Conservation (phyloP, 1,140 invertebrate species). For the Arctopsyche grandis region DNA sequence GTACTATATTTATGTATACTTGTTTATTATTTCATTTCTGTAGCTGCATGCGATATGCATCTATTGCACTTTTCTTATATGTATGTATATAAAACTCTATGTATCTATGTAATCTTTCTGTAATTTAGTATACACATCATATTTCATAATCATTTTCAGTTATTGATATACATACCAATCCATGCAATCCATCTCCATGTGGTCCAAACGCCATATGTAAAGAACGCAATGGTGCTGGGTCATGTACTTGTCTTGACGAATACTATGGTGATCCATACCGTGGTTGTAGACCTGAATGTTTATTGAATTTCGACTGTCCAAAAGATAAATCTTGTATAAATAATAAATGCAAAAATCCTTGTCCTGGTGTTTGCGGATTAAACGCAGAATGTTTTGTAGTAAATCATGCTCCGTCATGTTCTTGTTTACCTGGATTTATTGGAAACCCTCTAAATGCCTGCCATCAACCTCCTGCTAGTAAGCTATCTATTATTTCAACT, state of each 20-base stretch:
- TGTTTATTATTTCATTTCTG: conserved; percentile 7
- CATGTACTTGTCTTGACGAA: conserved; percentile 81
- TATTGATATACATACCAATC: conserved; percentile 66
- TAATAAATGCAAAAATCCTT: conserved; percentile 85
- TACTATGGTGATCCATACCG: conserved; percentile 86
- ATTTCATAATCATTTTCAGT: conserved; percentile 56
- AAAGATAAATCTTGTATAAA: conserved; percentile 79
- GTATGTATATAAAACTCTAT: neutral
- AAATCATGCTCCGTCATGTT: conserved; percentile 85
- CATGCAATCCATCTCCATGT: conserved; percentile 85
- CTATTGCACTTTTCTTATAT: too few species aligned
- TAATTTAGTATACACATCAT: too few species aligned
- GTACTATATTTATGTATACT: conserved; percentile 48
- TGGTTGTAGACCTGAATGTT: conserved; percentile 82
- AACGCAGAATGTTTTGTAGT: conserved; percentile 85
- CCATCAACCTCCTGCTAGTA: conserved; percentile 72
- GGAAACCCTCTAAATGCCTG: conserved; percentile 82
- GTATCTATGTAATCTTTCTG: neutral
- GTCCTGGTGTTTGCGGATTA: conserved; percentile 80
- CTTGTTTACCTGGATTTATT: conserved; percentile 77
- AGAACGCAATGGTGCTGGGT: conserved; percentile 79
- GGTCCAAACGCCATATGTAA: conserved; percentile 83
- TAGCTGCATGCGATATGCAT: too few species aligned
- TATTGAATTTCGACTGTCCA: conserved; percentile 83
- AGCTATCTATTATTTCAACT: conserved; percentile 61